Evolutionary conservation across 2,797 vertebrate genomes (phyloP), one percentile per base, ranked within the genome.

Genomic region (Arctocebus calabarensis): DNA sequence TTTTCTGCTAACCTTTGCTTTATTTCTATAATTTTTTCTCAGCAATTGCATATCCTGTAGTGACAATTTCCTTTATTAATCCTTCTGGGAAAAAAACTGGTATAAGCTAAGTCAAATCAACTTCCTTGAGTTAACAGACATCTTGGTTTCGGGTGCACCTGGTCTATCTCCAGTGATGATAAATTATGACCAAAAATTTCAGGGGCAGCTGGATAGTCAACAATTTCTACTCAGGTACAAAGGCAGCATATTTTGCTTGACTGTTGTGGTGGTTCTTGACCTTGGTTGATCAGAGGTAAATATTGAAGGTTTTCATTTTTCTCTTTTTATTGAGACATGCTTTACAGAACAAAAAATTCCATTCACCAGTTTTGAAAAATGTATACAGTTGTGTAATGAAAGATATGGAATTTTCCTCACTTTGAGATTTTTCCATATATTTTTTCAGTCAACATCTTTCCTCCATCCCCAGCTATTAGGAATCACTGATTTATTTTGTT

Each of bases 151-250:
- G 95, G 90, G 66, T 89, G 14, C 27, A 88, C 61, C 68, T 83
- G 85, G 55, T 40, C 34, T 8, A 1, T 85, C 34, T 79, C 29
- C n/a, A 81, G 0, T 20, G 13, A 59, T 14, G 12, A 25, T 1
- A 73, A 77, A 10, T 73, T 88, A n/a, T 92, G 89, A 78, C 29
- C 74, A 81, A 89, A 84, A 93, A 59, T 90, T 90, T 79, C 82
- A 88, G 40, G n/a, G 59, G 17, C 17, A 59, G 16, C 14, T 37
- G 40, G 3, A 66, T 2, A 11, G 68, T 74, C 48, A 74, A 34
- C 5, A 90, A 61, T 20, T 34, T 77, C 4, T 84, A 19, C 40
- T 77, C 13, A 29, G 0, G 0, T 48, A 71, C 32, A 61, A 37
- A 73, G 7, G 70, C n/a, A 81, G 2, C 9, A 61, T 1, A 1